Percentiles rank a stretch among this genome's conserved stretches.
Evolutionary conservation across 2,113 vertebrate genomes (phyloP).

Genomic region (Pelmatolapia mariae): DNA sequence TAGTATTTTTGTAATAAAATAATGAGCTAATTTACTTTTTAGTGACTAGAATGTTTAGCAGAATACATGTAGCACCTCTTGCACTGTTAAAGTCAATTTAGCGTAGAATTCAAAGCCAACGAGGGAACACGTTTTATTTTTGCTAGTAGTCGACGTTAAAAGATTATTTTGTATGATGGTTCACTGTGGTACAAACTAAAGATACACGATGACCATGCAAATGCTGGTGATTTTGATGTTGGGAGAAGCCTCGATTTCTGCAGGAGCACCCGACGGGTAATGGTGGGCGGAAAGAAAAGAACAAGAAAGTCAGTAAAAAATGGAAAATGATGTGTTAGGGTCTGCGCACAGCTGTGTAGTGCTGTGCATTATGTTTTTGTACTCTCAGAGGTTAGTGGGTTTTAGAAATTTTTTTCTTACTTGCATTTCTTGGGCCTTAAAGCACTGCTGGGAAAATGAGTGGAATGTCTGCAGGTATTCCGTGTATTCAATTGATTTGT

Average conservation of each 20-base stretch:
- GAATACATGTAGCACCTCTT: conserved; percentile 41
- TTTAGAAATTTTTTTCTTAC: background rate
- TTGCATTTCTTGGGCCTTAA: background rate
- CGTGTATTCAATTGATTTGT: background rate
- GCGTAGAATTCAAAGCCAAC: conserved; percentile 4
- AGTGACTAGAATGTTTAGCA: conserved; percentile 46
- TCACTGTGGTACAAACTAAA: background rate
- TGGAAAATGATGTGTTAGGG: background rate
- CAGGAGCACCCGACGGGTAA: background rate
- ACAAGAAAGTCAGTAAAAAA: conserved; percentile 43
- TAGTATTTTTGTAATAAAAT: conserved; percentile 67
- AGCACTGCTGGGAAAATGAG: background rate
- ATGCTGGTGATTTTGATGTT: conserved; percentile 31
- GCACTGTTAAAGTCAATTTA: conserved; percentile 39
- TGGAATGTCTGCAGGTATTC: background rate
- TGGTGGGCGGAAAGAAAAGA: conserved; percentile 14
- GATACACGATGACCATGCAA: background rate
- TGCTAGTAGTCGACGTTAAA: conserved; percentile 10
- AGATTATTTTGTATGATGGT: conserved; percentile 16
- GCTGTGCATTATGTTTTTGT: background rate
- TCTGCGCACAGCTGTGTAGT: background rate
- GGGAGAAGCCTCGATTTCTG: conserved; percentile 30
- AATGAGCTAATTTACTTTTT: conserved; percentile 30
- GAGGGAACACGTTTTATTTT: conserved; percentile 49
- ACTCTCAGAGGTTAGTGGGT: background rate